Conservation (phyloP, 1,140 invertebrate species). For the Solenopsis fugax region DNA sequence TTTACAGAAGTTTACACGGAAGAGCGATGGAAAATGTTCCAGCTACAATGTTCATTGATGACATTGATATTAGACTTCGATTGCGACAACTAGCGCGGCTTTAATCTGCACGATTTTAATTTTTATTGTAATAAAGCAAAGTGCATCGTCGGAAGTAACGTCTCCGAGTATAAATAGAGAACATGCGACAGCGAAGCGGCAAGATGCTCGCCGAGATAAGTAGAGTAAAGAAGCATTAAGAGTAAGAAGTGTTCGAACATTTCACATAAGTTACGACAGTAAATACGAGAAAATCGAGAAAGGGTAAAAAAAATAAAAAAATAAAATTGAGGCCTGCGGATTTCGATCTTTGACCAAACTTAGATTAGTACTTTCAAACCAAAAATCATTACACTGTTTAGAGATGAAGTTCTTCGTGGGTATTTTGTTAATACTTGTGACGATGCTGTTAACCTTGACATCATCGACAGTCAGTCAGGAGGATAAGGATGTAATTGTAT, state of each 20-base stretch:
- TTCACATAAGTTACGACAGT: not conserved
- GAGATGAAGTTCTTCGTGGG: not conserved
- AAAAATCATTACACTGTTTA: not conserved
- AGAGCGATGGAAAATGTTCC: not conserved
- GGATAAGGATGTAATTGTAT: not conserved
- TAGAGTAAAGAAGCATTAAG: not conserved
- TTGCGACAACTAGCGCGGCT: not conserved
- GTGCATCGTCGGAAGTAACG: not conserved
- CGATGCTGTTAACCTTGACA: not conserved
- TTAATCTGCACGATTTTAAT: not conserved
- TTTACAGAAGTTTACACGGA: not conserved
- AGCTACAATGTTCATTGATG: not conserved
- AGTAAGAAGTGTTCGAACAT: not conserved
- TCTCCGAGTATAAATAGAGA: not conserved
- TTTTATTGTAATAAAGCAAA: slow-evolving; percentile 6
- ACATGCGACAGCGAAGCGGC: not conserved
- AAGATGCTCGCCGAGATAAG: not conserved
- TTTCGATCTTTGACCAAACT: not conserved
- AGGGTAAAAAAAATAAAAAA: not conserved
- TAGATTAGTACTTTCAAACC: not conserved
- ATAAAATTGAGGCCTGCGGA: not conserved
- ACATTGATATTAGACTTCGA: not conserved
- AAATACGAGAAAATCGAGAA: not conserved
- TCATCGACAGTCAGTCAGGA: not conserved
- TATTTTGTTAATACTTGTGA: not conserved